phyloP scores from a whole-genome alignment of 23 tunicate species.

The Phallusia fumigata region DNA sequence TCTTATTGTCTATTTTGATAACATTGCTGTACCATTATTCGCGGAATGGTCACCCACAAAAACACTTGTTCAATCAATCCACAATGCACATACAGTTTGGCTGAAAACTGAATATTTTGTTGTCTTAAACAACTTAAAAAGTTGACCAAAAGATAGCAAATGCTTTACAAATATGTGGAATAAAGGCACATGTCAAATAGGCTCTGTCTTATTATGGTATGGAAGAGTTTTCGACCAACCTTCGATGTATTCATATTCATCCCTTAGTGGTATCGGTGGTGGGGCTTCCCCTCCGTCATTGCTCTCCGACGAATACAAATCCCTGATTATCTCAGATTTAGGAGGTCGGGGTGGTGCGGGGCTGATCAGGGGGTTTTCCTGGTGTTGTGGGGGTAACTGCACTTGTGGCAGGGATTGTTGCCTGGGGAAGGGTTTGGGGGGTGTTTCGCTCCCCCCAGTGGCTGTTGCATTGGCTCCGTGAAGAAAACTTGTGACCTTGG shows the following conservation, averaged over 20 bases:
- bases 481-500: conserved; percentile 10
- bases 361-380: neutral
- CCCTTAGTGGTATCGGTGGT: conserved; percentile 16
- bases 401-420: neutral
- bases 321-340: neutral
- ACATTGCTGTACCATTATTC: too few species aligned
- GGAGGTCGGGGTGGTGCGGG: conserved; percentile 19
- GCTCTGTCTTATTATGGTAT: too few species aligned
- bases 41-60: too few species aligned
- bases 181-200: too few species aligned
- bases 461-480: neutral
- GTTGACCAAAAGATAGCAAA: too few species aligned
- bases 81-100: too few species aligned
- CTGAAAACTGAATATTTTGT: too few species aligned
- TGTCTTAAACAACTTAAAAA: too few species aligned
- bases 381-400: neutral
- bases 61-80: too few species aligned
- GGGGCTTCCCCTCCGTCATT: conserved; percentile 14
- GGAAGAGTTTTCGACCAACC: neutral
- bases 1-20: too few species aligned
- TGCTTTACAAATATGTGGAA: too few species aligned
- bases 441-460: neutral
- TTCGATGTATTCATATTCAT: neutral
- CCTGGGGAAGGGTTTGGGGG: conserved; percentile 9
- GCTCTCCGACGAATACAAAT: neutral